phyloP scores from a whole-genome alignment of 2,113 vertebrate genomes.

The Stegostoma tigrinum region DNA sequence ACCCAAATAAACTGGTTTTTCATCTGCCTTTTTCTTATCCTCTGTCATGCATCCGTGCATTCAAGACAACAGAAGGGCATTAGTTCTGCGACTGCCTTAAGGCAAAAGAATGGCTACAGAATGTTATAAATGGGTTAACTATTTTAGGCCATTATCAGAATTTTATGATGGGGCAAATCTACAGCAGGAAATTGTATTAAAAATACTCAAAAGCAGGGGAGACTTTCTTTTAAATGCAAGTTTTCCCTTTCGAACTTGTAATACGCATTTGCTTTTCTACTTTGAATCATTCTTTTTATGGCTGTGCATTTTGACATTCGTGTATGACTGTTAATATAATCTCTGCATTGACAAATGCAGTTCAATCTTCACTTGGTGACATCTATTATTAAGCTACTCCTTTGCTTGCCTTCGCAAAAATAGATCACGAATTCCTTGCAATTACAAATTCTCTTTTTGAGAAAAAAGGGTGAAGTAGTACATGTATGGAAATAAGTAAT shows the following conservation, averaged over 20 bases:
- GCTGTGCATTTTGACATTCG: neutral
- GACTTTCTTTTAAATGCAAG: neutral
- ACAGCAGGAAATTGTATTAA: neutral
- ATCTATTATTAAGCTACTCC: neutral
- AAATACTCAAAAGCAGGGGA: neutral
- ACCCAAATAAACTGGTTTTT: constrained; percentile 14
- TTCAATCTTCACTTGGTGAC: neutral
- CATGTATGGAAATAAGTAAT: neutral
- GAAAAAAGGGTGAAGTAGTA: neutral
- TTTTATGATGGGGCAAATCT: constrained; percentile 14
- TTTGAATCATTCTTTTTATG: neutral
- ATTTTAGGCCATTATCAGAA: neutral
- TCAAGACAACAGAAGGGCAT: constrained; percentile 29
- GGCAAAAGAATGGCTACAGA: neutral
- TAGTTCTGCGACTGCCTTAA: constrained; percentile 4
- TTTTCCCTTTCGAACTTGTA: neutral
- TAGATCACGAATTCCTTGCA: neutral
- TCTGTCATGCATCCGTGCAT: constrained; percentile 24
- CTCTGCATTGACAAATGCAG: neutral
- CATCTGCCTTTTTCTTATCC: constrained; percentile 14
- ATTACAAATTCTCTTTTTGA: neutral
- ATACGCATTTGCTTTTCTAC: neutral
- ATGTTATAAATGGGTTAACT: constrained; percentile 4
- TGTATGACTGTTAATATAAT: neutral
- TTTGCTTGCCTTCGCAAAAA: neutral